Evolutionary conservation across 2,888 invertebrate species (phyloP).

Genomic region (Heliconius charithonia): DNA sequence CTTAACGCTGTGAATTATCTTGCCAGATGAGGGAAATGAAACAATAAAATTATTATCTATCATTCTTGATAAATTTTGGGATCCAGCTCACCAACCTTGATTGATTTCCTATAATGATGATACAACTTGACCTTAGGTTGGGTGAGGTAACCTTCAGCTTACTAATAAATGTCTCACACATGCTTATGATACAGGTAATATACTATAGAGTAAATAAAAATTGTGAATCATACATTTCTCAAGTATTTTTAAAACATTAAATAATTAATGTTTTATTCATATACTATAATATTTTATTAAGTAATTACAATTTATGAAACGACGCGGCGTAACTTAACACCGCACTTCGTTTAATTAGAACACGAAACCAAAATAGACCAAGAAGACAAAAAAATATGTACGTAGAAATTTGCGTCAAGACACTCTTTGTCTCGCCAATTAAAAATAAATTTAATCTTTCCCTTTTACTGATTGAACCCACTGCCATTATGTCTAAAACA

Average conservation of each 20-base stretch:
- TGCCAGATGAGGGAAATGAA: too few species aligned
- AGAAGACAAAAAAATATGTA: too few species aligned
- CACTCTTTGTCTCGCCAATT: background rate
- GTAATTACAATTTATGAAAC: too few species aligned
- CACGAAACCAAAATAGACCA: too few species aligned
- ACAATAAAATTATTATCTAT: background rate
- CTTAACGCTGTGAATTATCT: too few species aligned
- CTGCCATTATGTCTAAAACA: background rate
- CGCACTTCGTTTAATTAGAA: too few species aligned
- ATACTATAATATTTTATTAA: too few species aligned
- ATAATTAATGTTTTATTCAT: too few species aligned
- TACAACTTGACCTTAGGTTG: background rate
- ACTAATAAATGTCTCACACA: background rate
- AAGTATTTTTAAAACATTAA: background rate
- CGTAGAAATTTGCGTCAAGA: too few species aligned
- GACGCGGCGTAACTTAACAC: too few species aligned
- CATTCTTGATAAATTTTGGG: background rate
- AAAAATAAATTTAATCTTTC: background rate
- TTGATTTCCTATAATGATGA: slow-evolving; percentile 5
- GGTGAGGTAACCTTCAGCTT: background rate
- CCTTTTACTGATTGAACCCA: background rate
- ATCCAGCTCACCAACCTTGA: background rate
- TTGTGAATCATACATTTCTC: background rate
- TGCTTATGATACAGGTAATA: too few species aligned
- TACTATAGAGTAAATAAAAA: background rate